phyloP scores from a whole-genome alignment of 2,113 vertebrate species.

The Oryzias celebensis region DNA sequence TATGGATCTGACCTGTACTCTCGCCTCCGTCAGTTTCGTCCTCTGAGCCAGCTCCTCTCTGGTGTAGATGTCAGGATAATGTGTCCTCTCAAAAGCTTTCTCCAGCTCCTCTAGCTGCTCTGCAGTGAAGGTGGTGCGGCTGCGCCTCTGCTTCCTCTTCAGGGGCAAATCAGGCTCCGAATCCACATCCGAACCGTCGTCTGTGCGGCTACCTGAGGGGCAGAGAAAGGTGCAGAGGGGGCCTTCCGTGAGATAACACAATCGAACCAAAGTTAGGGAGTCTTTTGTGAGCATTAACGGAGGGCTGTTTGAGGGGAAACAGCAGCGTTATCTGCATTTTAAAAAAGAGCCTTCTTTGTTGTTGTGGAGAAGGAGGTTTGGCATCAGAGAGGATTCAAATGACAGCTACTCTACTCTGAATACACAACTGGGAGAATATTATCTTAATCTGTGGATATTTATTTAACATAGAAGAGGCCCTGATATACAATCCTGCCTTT shows the following conservation, averaged over 20 bases:
- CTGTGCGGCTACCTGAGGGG: slow-evolving; percentile 87
- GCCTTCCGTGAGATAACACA: slow-evolving; percentile 36
- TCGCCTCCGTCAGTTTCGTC: slow-evolving; percentile 95
- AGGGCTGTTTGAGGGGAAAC: slow-evolving; percentile 18
- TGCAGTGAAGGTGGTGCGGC: slow-evolving; percentile 95
- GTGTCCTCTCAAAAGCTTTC: slow-evolving; percentile 97
- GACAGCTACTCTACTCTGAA: slow-evolving; percentile 56
- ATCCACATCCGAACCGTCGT: slow-evolving; percentile 94
- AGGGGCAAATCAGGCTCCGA: slow-evolving; percentile 94
- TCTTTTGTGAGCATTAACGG: slow-evolving; percentile 20
- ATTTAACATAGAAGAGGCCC: slow-evolving; percentile 73
- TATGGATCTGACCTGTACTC: slow-evolving; percentile 86
- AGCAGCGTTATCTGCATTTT: slow-evolving; percentile 41
- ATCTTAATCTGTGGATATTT: slow-evolving; percentile 78
- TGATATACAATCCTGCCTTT: slow-evolving; percentile 75
- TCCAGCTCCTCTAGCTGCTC: slow-evolving; percentile 99
- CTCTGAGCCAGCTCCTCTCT: slow-evolving; percentile 96
- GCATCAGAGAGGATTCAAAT: slow-evolving; percentile 60
- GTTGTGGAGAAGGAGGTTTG: slow-evolving; percentile 30
- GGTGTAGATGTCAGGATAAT: slow-evolving; percentile 99
- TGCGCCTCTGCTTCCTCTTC: slow-evolving; percentile 96
- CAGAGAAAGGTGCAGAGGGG: slow-evolving; percentile 21
- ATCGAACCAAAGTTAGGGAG: slow-evolving; percentile 12
- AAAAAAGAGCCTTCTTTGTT: slow-evolving; percentile 41
- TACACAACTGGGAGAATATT: slow-evolving; percentile 72